phyloP scores from a whole-genome alignment of 2,888 invertebrate genomes.

The Tridacna crocea region DNA sequence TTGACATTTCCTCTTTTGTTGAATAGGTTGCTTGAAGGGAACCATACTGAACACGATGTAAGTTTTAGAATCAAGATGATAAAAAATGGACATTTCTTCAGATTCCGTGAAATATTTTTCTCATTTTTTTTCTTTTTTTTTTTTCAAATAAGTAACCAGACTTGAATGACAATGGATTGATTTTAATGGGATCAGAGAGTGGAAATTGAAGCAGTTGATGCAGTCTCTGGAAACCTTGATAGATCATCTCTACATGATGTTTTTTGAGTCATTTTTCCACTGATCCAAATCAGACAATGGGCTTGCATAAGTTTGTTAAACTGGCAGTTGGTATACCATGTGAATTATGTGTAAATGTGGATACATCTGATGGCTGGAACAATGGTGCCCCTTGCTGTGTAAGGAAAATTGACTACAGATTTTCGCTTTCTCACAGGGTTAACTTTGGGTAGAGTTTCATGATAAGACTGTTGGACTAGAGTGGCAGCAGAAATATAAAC shows the following conservation, averaged over 20 bases:
- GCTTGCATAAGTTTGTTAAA: constrained; percentile 25
- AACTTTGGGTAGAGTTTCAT: constrained; percentile 54
- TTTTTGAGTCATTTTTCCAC: constrained; percentile 35
- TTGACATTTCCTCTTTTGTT: constrained; percentile 47
- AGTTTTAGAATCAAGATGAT: not conserved
- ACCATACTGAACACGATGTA: constrained; percentile 35
- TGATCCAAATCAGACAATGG: constrained; percentile 39
- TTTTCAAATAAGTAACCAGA: constrained; percentile 28
- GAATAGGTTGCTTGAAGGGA: constrained; percentile 52
- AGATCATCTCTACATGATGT: constrained; percentile 7
- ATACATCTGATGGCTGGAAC: constrained; percentile 53
- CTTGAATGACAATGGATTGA: constrained; percentile 26
- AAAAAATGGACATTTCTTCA: not conserved
- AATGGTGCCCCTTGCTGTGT: constrained; percentile 54
- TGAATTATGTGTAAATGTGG: constrained; percentile 43
- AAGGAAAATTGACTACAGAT: constrained; percentile 39
- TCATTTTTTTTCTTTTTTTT: not conserved
- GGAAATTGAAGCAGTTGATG: constrained; percentile 36
- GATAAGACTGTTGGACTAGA: constrained; percentile 24
- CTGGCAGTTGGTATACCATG: constrained; percentile 28
- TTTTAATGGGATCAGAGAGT: constrained; percentile 22
- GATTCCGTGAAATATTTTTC: no score
- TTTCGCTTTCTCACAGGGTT: constrained; percentile 20
- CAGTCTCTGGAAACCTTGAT: constrained; percentile 33
- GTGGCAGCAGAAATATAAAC: constrained; percentile 17